A percentile compares a stretch with the other conserved stretches of the same genome.
Conservation (phyloP, 2,888 invertebrate genomes). For the Protonemura montana region DNA sequence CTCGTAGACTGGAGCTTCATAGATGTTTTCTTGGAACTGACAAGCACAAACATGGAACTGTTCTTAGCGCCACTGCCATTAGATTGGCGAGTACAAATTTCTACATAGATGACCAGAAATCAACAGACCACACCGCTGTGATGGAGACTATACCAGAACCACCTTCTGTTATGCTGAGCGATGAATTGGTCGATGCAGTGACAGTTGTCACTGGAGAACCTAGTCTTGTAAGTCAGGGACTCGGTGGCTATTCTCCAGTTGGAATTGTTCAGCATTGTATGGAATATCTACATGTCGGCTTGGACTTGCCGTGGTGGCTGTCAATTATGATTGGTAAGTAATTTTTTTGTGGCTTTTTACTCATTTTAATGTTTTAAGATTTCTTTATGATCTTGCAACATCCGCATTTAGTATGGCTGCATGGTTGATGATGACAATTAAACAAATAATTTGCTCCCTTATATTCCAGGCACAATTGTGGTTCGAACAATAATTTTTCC, state of each 20-base stretch:
- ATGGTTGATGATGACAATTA: no score
- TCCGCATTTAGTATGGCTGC: no score
- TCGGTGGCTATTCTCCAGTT: conserved; percentile 83
- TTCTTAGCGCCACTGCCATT: neutral
- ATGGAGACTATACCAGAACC: conserved; percentile 46
- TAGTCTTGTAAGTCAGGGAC: conserved; percentile 79
- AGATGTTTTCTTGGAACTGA: neutral
- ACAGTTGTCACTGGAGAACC: conserved; percentile 68
- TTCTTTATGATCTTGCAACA: no score
- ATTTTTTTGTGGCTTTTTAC: conserved; percentile 32
- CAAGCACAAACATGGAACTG: neutral
- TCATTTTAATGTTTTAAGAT: no score
- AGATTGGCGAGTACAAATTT: conserved; percentile 40
- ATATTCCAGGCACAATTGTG: conserved; percentile 71
- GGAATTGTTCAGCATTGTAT: conserved; percentile 82
- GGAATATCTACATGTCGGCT: conserved; percentile 82
- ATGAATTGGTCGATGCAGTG: conserved; percentile 31
- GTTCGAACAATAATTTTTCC: conserved; percentile 84
- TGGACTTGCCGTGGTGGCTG: conserved; percentile 93
- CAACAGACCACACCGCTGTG: neutral
- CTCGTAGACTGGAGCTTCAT: neutral
- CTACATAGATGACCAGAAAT: neutral
- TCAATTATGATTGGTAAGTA: conserved; percentile 75
- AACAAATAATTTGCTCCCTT: no score
- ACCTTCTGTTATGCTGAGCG: conserved; percentile 34